phyloP scores from a whole-genome alignment of 1,140 invertebrate species.

The Matsumurasca onukii region DNA sequence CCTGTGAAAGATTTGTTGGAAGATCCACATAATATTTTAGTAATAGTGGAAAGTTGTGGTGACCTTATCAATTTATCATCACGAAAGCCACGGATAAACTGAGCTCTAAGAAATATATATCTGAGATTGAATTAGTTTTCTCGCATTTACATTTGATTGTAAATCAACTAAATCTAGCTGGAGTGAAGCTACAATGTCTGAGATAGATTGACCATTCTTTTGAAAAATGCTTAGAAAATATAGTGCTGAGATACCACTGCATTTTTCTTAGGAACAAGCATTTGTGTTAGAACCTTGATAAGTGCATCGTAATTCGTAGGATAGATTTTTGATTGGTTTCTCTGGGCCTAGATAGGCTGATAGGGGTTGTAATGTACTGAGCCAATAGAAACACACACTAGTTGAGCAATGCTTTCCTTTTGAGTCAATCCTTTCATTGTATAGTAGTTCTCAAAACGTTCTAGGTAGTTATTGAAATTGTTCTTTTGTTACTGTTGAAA shows the following conservation, averaged over 20 bases:
- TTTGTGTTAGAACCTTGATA: neutral
- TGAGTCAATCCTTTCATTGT: slow-evolving; percentile 6
- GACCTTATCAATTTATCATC: too few relatives aligned
- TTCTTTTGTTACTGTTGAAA: slow-evolving; percentile 15
- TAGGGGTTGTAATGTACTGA: slow-evolving; percentile 35
- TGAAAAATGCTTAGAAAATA: neutral
- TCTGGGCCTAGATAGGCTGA: neutral
- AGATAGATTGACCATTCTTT: neutral
- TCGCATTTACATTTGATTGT: too few relatives aligned
- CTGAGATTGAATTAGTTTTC: too few relatives aligned
- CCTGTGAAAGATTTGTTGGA: too few relatives aligned
- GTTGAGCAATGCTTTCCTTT: neutral
- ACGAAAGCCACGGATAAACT: too few relatives aligned
- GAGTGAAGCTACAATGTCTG: neutral
- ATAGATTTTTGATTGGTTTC: neutral
- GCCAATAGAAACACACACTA: neutral
- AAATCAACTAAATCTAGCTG: too few relatives aligned
- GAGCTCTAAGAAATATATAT: too few relatives aligned
- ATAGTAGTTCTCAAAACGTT: slow-evolving; percentile 32
- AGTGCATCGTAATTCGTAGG: neutral
- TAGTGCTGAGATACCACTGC: neutral
- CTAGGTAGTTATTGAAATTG: slow-evolving; percentile 7
- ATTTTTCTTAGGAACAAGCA: neutral
- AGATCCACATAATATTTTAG: too few relatives aligned
- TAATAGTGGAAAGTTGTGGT: too few relatives aligned